Evolutionary conservation across 2,797 vertebrate genomes (phyloP).

Genomic region (Sebastes vulpes): DNA sequence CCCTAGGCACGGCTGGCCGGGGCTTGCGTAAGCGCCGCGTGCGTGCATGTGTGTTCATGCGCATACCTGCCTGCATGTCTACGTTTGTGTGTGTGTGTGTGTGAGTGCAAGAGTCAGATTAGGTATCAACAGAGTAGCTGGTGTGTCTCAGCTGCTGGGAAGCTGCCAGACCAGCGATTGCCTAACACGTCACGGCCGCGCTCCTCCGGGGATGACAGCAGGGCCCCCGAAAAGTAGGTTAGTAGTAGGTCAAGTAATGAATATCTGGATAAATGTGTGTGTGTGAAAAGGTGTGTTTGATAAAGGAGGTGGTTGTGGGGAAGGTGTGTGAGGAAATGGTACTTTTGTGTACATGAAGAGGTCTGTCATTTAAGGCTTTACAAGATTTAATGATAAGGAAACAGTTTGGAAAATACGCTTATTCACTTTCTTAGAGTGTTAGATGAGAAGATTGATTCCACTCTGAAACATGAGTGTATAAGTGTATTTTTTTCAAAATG

Average conservation of each 20-base stretch:
- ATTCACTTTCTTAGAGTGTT: neutral
- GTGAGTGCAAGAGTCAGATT: slow-evolving; percentile 57
- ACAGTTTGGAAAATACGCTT: neutral
- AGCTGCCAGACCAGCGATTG: slow-evolving; percentile 63
- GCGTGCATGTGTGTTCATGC: slow-evolving; percentile 21
- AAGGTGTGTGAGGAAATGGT: neutral
- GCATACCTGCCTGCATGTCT: slow-evolving; percentile 33
- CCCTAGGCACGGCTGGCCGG: slow-evolving; percentile 61
- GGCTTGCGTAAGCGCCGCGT: slow-evolving; percentile 70
- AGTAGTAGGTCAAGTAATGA: slow-evolving; percentile 17
- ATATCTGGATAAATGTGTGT: slow-evolving; percentile 5
- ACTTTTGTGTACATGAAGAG: neutral
- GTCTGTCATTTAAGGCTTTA: neutral
- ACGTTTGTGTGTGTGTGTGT: neutral
- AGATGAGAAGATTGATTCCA: neutral
- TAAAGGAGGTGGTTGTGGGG: neutral
- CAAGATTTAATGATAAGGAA: neutral
- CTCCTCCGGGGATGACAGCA: slow-evolving; percentile 22
- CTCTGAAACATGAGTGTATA: neutral
- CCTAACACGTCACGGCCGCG: slow-evolving; percentile 50
- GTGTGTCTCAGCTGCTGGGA: slow-evolving; percentile 61
- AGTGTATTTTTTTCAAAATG: neutral
- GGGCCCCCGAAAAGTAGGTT: slow-evolving; percentile 19
- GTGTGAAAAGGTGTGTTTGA: neutral
- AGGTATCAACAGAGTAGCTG: slow-evolving; percentile 70